phyloP scores from a whole-genome alignment of 2,113 vertebrate species.

The Noturus placidus region DNA sequence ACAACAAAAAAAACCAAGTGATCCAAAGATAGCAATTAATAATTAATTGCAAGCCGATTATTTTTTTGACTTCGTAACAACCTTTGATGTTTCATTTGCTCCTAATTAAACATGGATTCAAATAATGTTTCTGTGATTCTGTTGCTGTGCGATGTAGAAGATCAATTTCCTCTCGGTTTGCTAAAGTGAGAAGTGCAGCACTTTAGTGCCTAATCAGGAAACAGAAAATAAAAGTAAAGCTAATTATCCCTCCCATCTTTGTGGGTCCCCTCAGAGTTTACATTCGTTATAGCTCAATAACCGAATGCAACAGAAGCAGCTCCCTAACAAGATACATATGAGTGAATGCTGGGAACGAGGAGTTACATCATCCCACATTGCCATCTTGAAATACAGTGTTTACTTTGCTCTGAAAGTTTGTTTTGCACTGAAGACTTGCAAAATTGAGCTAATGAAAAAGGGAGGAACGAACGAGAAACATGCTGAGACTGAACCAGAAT shows the following conservation, averaged over 20 bases:
- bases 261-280: slow-evolving; percentile 28
- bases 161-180: slow-evolving; percentile 42
- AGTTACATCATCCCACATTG: slow-evolving; percentile 4
- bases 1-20: neutral
- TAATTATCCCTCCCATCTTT: slow-evolving; percentile 46
- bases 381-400: neutral
- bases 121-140: slow-evolving; percentile 28
- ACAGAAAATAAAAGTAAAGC: slow-evolving; percentile 44
- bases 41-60: slow-evolving; percentile 1
- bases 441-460: slow-evolving; percentile 2
- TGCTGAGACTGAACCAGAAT: neutral
- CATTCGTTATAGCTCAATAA: slow-evolving; percentile 36
- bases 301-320: slow-evolving; percentile 25
- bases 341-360: slow-evolving; percentile 1
- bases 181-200: slow-evolving; percentile 40
- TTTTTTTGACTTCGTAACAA: slow-evolving; percentile 44
- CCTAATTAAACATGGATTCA: slow-evolving; percentile 53
- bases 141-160: slow-evolving; percentile 25
- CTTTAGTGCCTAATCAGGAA: slow-evolving; percentile 44
- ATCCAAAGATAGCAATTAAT: slow-evolving; percentile 40
- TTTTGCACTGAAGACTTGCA: neutral
- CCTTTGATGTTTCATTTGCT: slow-evolving; percentile 37
- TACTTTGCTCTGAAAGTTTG: neutral
- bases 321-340: slow-evolving; percentile 27
- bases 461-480: neutral